Conservation (phyloP, 2,888 invertebrate genomes). For the Yponomeuta cagnagella region DNA sequence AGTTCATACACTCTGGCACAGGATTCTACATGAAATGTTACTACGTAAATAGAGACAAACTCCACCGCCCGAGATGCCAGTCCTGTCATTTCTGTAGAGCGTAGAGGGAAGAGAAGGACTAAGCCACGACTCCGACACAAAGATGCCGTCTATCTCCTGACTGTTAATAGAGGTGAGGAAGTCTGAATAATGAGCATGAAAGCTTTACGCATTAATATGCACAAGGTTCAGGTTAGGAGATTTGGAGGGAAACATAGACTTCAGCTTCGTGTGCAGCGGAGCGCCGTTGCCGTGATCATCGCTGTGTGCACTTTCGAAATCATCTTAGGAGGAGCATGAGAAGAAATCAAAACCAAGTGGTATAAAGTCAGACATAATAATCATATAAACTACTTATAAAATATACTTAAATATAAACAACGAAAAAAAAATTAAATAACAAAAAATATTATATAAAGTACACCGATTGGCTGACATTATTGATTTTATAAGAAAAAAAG, state of each 20-base stretch:
- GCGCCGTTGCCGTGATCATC: not conserved
- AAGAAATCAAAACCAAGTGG: not conserved
- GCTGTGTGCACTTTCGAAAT: not conserved
- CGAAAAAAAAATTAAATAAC: not conserved
- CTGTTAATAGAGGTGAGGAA: slow-evolving; percentile 12
- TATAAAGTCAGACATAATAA: not conserved
- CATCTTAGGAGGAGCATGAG: not conserved
- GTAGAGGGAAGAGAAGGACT: slow-evolving; percentile 16
- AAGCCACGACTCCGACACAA: slow-evolving; percentile 19
- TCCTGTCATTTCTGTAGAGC: slow-evolving; percentile 13
- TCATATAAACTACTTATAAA: not conserved
- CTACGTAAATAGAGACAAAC: slow-evolving; percentile 18
- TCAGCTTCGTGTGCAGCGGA: not conserved
- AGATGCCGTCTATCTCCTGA: slow-evolving; percentile 12
- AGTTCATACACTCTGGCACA: slow-evolving; percentile 4
- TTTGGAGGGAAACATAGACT: not conserved
- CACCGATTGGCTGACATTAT: too few species aligned
- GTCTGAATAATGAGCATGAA: slow-evolving; percentile 12
- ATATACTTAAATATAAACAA: not conserved
- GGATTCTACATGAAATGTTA: slow-evolving; percentile 13
- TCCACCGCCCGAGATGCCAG: slow-evolving; percentile 14
- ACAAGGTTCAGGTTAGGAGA: slow-evolving; percentile 6
- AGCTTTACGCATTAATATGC: slow-evolving; percentile 18
- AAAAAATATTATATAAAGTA: not conserved
- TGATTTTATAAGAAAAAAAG: too few species aligned